phyloP scores from a whole-genome alignment of 2,888 invertebrate genomes.

The Zelleria hepariella region DNA sequence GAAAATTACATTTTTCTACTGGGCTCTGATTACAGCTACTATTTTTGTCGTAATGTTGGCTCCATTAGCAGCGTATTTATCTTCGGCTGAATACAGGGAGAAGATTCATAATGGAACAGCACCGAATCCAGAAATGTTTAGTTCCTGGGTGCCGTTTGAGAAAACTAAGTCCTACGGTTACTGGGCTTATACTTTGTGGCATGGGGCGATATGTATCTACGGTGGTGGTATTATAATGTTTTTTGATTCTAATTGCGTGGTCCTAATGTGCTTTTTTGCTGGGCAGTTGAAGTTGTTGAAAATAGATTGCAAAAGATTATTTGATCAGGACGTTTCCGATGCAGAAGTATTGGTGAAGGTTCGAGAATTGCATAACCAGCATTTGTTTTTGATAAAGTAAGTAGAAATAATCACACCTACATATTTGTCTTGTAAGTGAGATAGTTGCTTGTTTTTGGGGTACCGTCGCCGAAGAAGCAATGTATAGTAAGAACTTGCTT shows the following conservation, averaged over 20 bases:
- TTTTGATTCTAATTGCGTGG: constrained; percentile 52
- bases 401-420: too few relatives aligned
- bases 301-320: constrained; percentile 37
- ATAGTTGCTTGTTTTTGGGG: too few relatives aligned
- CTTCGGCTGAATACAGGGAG: constrained; percentile 21
- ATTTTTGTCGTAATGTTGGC: constrained; percentile 40
- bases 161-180: constrained; percentile 40
- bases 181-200: constrained; percentile 30
- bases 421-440: too few relatives aligned
- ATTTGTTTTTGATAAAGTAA: constrained; percentile 41
- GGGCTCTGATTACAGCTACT: constrained; percentile 39
- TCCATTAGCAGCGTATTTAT: constrained; percentile 34
- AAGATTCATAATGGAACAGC: constrained; percentile 25
- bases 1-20: constrained; percentile 44
- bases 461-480: too few relatives aligned
- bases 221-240: constrained; percentile 51
- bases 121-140: constrained; percentile 52
- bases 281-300: constrained; percentile 49
- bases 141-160: constrained; percentile 54
- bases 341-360: constrained; percentile 30
- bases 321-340: constrained; percentile 22
- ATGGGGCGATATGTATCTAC: constrained; percentile 39
- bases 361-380: constrained; percentile 40
- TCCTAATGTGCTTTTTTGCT: constrained; percentile 51
- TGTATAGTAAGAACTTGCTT: too few relatives aligned